phyloP scores from a whole-genome alignment of 2,797 vertebrate species.

The Pelobates cultripes region DNA sequence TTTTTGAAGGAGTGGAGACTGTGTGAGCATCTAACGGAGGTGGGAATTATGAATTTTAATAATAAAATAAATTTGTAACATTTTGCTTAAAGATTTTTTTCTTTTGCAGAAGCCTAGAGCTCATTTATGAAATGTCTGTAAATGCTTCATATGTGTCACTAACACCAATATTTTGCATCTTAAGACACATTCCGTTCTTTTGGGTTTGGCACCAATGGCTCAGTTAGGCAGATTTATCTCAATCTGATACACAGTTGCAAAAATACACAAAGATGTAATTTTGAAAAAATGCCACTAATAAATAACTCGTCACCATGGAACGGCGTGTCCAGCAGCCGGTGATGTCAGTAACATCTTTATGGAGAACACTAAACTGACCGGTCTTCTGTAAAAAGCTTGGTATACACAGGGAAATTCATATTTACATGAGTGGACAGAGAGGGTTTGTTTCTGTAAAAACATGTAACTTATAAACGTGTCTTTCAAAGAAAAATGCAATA shows the following conservation, averaged over 20 bases:
- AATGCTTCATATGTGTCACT: slow-evolving; percentile 40
- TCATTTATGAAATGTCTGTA: slow-evolving; percentile 5
- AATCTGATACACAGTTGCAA: slow-evolving; percentile 7
- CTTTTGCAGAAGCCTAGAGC: background rate
- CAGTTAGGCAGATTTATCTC: slow-evolving; percentile 10
- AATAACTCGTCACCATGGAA: slow-evolving; percentile 5
- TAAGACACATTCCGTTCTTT: slow-evolving; percentile 9
- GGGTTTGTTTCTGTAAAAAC: slow-evolving; percentile 28
- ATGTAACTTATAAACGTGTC: slow-evolving; percentile 3
- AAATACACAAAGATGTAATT: slow-evolving; percentile 21
- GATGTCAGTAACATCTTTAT: slow-evolving; percentile 23
- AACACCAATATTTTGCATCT: background rate
- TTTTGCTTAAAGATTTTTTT: background rate
- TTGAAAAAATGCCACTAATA: slow-evolving; percentile 7
- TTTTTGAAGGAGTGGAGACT: too few species aligned
- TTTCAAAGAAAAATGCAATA: slow-evolving; percentile 31
- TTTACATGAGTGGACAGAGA: slow-evolving; percentile 32
- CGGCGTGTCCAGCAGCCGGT: background rate
- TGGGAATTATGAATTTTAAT: background rate
- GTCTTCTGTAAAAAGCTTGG: slow-evolving; percentile 1
- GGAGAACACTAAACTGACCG: background rate
- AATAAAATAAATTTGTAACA: slow-evolving; percentile 16
- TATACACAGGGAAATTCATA: slow-evolving; percentile 29
- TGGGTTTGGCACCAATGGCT: slow-evolving; percentile 21
- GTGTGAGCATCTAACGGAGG: too few species aligned